Evolutionary conservation across 2,888 invertebrate genomes (phyloP).

Genomic region (Drosophila peninsularis): DNA sequence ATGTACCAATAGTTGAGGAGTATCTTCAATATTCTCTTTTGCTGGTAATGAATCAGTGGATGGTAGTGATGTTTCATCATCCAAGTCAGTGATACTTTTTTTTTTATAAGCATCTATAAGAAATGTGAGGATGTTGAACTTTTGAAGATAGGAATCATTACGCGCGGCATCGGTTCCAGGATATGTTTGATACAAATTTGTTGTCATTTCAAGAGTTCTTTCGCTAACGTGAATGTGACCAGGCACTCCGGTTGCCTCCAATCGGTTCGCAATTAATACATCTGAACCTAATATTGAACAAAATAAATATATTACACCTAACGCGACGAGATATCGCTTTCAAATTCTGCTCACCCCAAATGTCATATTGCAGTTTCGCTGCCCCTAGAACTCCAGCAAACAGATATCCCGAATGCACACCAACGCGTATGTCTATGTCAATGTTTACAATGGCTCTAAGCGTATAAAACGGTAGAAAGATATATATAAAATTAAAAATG

Average conservation of each 20-base stretch:
- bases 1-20: conserved; percentile 88
- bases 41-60: background rate
- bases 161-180: conserved; percentile 82
- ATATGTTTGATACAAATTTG: conserved; percentile 87
- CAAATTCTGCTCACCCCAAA: conserved; percentile 90
- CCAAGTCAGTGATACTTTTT: background rate
- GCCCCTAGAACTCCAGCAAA: conserved; percentile 96
- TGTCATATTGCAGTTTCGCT: conserved; percentile 97
- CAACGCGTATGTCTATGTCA: conserved; percentile 97
- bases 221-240: conserved; percentile 95
- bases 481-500: no score
- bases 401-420: conserved; percentile 96
- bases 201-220: conserved; percentile 90
- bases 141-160: conserved; percentile 88
- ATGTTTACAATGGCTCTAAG: conserved; percentile 88
- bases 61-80: background rate
- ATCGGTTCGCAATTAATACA: conserved; percentile 96
- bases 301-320: background rate
- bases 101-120: conserved; percentile 86
- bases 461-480: no score
- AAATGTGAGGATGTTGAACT: conserved; percentile 91
- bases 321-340: no score
- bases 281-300: conserved; percentile 86
- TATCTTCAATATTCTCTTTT: background rate
- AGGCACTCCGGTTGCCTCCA: conserved; percentile 95